phyloP scores from a whole-genome alignment of 1,140 invertebrate genomes.

The Ladona fulva region DNA sequence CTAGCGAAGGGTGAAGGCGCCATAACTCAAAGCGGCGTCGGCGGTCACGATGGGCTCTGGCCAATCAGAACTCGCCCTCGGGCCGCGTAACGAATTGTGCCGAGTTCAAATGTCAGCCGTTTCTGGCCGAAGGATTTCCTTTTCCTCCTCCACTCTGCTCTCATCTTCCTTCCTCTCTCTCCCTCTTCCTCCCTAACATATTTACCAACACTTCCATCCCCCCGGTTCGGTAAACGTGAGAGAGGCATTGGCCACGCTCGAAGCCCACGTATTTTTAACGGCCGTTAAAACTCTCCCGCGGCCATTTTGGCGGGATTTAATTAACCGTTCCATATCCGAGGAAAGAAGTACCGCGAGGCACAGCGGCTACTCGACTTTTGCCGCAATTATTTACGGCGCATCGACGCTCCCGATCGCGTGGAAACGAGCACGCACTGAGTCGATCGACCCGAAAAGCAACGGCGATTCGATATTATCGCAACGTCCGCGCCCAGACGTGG shows the following conservation, averaged over 20 bases:
- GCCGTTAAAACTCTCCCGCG: no score
- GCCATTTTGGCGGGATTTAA: no score
- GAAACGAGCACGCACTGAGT: not conserved
- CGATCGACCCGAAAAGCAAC: not conserved
- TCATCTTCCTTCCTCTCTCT: not conserved
- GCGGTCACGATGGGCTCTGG: not conserved
- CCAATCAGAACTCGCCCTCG: not conserved
- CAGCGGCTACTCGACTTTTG: no score
- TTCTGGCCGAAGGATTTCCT: not conserved
- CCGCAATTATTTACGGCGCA: not conserved
- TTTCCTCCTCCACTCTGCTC: no score
- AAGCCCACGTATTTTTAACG: no score
- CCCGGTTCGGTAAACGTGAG: no score
- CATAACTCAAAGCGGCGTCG: slow-evolving; percentile 4
- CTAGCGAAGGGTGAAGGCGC: not conserved
- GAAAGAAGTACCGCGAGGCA: no score
- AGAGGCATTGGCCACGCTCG: no score
- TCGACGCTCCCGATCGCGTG: not conserved
- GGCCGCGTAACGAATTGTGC: slow-evolving; percentile 6
- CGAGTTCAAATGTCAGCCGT: slow-evolving; percentile 1
- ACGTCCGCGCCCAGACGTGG: not conserved
- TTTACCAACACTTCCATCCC: no score
- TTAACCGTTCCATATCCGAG: no score
- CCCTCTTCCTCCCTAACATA: no score
- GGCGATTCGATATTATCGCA: not conserved